Percentiles rank a stretch among this genome's conserved stretches.
These are phyloP conservation scores for Ptiloglossa arizonensis DNA, from an alignment of 1,140 invertebrate species.

Conservation along the genomic window DNA sequence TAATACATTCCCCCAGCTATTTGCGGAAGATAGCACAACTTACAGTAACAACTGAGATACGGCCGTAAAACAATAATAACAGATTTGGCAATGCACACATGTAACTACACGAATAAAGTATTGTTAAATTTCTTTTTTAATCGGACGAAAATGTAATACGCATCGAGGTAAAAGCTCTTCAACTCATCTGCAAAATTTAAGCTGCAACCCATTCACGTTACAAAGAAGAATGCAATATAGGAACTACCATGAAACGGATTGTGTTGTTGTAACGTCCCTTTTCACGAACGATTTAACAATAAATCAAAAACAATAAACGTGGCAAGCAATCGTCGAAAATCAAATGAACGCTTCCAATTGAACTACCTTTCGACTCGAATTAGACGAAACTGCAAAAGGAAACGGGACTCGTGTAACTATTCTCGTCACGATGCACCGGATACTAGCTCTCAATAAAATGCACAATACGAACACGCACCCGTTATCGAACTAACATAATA, in stretches of 20 bases:
- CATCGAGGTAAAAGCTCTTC: conserved; percentile 10
- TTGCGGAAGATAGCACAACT: conserved; percentile 11
- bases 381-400: conserved; percentile 9
- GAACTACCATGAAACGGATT: conserved; percentile 49
- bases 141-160: conserved; percentile 1
- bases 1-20: conserved; percentile 5
- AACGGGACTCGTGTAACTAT: conserved; percentile 30
- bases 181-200: conserved; percentile 38
- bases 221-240: conserved; percentile 52
- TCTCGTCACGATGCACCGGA: conserved; percentile 26
- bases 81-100: conserved; percentile 38
- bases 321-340: conserved; percentile 27
- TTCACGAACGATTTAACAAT: conserved; percentile 27
- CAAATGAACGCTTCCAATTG: conserved; percentile 6
- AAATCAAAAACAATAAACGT: conserved; percentile 30
- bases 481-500: conserved; percentile 69
- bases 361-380: background rate
- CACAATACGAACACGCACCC: conserved; percentile 57
- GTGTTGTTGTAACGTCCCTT: conserved; percentile 40
- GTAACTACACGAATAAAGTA: conserved; percentile 33
- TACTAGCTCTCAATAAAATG: conserved; percentile 43
- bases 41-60: conserved; percentile 12
- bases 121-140: background rate
- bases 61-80: conserved; percentile 24
- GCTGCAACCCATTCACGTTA: conserved; percentile 46